Evolutionary conservation across 2,113 vertebrate genomes (phyloP).

Genomic region (Reinhardtius hippoglossoides): DNA sequence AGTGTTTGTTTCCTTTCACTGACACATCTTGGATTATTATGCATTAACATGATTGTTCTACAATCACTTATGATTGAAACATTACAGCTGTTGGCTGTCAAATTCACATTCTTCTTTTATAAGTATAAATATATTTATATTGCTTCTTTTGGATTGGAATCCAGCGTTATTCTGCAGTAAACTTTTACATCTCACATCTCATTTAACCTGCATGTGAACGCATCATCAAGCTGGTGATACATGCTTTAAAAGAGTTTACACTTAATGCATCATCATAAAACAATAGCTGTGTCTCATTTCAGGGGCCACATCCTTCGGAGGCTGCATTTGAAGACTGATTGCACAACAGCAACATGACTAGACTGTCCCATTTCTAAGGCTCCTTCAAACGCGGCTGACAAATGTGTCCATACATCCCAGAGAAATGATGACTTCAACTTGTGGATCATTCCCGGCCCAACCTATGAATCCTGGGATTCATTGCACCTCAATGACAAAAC

Average conservation of each 20-base stretch:
- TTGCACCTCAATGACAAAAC: too few relatives aligned
- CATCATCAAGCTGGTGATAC: background rate
- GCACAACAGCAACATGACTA: background rate
- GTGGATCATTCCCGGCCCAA: background rate
- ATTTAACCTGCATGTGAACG: background rate
- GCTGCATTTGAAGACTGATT: background rate
- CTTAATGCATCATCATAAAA: background rate
- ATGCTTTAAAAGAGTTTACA: background rate
- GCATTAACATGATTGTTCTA: slow-evolving; percentile 27
- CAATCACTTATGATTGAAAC: slow-evolving; percentile 13
- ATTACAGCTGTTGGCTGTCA: slow-evolving; percentile 15
- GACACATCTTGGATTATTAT: slow-evolving; percentile 29
- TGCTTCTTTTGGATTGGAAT: background rate
- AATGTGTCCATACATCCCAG: background rate
- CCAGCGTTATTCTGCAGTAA: background rate
- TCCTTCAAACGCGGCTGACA: background rate
- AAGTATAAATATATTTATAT: background rate
- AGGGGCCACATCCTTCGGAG: background rate
- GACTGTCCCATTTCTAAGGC: background rate
- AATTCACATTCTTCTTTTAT: background rate
- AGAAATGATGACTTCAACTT: background rate
- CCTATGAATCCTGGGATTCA: background rate
- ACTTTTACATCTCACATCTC: background rate
- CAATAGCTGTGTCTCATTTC: background rate
- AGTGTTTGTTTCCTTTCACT: slow-evolving; percentile 15